Conservation (phyloP, 2,113 vertebrate genomes). For the Meleagris gallopavo region DNA sequence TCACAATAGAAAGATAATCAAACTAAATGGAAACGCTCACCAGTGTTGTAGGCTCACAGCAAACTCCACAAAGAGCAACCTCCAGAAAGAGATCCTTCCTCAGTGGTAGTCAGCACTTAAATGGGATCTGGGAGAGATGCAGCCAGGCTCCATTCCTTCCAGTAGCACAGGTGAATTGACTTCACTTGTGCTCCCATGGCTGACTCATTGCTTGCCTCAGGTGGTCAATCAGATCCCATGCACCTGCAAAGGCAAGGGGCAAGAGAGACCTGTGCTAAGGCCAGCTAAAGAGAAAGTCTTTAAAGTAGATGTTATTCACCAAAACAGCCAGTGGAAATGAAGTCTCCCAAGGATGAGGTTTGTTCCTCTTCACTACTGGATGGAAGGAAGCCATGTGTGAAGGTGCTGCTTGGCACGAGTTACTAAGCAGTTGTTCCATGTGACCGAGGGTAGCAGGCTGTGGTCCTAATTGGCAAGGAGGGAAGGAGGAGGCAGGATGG, state of each 20-base stretch:
- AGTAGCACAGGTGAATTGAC: too few relatives aligned
- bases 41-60: too few relatives aligned
- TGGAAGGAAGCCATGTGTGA: neutral
- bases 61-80: too few relatives aligned
- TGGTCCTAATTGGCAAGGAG: constrained; percentile 7
- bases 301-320: neutral
- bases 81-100: too few relatives aligned
- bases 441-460: neutral
- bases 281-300: neutral
- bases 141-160: too few relatives aligned
- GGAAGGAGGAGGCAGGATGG: neutral
- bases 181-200: too few relatives aligned
- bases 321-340: neutral
- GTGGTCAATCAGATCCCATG: too few relatives aligned
- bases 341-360: neutral
- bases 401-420: neutral
- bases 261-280: neutral
- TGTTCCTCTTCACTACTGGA: neutral
- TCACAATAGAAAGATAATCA: too few relatives aligned
- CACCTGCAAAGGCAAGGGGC: neutral
- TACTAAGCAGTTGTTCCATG: neutral
- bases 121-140: too few relatives aligned
- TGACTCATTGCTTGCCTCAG: too few relatives aligned
- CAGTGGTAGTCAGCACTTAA: too few relatives aligned
- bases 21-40: too few relatives aligned